Conservation (phyloP, 1,140 invertebrate species). For the Melitaea cinxia region DNA sequence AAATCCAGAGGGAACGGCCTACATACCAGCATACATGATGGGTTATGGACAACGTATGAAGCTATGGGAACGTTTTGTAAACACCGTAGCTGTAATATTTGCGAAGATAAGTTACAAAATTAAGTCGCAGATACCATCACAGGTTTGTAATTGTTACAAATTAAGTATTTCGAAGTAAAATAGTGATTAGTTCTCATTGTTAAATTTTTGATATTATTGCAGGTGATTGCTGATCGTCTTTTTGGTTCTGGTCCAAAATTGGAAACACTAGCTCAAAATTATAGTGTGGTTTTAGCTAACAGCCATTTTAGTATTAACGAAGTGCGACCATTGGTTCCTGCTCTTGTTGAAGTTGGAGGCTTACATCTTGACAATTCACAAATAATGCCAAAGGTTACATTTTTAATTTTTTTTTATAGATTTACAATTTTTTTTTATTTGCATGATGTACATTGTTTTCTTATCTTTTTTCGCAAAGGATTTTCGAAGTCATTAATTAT, state of each 20-base stretch:
- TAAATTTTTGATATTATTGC: neutral
- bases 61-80: constrained; percentile 83
- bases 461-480: too few relatives aligned
- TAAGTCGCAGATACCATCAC: constrained; percentile 70
- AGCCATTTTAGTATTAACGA: constrained; percentile 84
- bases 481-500: too few relatives aligned
- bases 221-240: constrained; percentile 71
- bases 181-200: neutral
- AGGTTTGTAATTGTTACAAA: constrained; percentile 49
- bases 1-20: constrained; percentile 84
- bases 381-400: constrained; percentile 60
- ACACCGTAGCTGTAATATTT: constrained; percentile 73
- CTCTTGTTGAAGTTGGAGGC: constrained; percentile 84
- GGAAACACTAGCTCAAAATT: constrained; percentile 81
- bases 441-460: too few relatives aligned
- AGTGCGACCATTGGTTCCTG: constrained; percentile 82
- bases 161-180: neutral
- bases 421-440: neutral
- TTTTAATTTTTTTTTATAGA: neutral
- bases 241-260: constrained; percentile 78
- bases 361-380: constrained; percentile 77
- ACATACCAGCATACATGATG: constrained; percentile 83
- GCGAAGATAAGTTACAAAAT: constrained; percentile 65
- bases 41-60: constrained; percentile 81
- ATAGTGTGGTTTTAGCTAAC: constrained; percentile 84